Percentiles rank a stretch among this genome's conserved stretches.
phyloP scores from a whole-genome alignment of 1,140 invertebrate species.

The Drosophila parvula region DNA sequence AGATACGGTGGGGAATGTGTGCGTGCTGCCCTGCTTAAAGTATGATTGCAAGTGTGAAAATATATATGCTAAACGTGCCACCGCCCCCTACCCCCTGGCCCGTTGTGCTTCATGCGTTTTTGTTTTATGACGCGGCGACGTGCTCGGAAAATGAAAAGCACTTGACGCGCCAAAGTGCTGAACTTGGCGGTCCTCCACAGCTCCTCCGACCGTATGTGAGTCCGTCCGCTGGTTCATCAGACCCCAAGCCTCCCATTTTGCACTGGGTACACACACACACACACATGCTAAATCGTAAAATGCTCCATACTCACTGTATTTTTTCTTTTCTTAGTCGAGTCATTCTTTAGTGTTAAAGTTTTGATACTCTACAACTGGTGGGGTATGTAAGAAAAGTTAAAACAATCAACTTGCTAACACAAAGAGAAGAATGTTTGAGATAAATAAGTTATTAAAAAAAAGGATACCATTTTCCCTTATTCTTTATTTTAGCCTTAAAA shows the following conservation, averaged over 20 bases:
- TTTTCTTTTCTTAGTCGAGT: slow-evolving; percentile 2
- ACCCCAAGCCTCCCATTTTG: slow-evolving; percentile 8
- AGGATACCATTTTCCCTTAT: too few species aligned
- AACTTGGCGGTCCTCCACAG: slow-evolving; percentile 65
- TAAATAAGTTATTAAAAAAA: too few species aligned
- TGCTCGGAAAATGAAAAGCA: slow-evolving; percentile 80
- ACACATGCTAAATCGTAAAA: slow-evolving; percentile 78
- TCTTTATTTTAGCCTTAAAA: too few species aligned
- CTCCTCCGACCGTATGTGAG: slow-evolving; percentile 7
- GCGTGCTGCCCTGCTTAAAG: slow-evolving; percentile 68
- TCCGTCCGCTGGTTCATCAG: slow-evolving; percentile 20
- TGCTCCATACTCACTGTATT: slow-evolving; percentile 52
- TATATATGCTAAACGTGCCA: slow-evolving; percentile 79
- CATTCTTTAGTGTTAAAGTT: slow-evolving; percentile 57
- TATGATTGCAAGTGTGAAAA: slow-evolving; percentile 81
- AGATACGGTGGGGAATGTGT: slow-evolving; percentile 18
- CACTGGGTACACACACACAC: slow-evolving; percentile 59
- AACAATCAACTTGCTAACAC: neutral
- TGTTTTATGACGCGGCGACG: slow-evolving; percentile 79
- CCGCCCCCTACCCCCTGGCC: slow-evolving; percentile 23
- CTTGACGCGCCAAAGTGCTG: slow-evolving; percentile 77
- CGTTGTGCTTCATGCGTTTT: slow-evolving; percentile 65
- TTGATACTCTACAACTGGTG: slow-evolving; percentile 23
- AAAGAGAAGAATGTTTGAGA: neutral
- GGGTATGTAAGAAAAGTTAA: neutral